phyloP scores from a whole-genome alignment of 2,113 vertebrate genomes.

The Apodemus sylvaticus region DNA sequence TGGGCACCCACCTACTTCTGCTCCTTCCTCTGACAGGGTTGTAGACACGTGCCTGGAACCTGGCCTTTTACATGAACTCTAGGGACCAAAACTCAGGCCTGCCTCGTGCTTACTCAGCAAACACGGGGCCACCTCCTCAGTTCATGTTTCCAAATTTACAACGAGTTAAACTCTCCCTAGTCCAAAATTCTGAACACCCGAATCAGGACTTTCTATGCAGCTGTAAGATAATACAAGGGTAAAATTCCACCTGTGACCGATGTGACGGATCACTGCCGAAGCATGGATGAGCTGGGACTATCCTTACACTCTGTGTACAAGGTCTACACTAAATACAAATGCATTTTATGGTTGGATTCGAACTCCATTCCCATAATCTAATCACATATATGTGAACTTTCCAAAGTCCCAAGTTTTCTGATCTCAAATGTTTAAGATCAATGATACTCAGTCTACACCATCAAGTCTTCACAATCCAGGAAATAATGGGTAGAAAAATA shows the following conservation, averaged over 20 bases:
- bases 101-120: not conserved
- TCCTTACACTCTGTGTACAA: not conserved
- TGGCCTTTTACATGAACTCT: not conserved
- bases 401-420: not conserved
- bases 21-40: no score
- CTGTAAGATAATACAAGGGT: not conserved
- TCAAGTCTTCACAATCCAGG: not conserved
- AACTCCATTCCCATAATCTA: not conserved
- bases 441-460: not conserved
- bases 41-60: no score
- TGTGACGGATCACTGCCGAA: not conserved
- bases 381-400: not conserved
- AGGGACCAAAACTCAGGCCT: not conserved
- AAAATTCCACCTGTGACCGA: not conserved
- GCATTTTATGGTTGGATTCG: not conserved
- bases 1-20: not conserved
- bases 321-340: not conserved
- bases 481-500: not conserved
- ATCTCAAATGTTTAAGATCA: not conserved
- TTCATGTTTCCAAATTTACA: not conserved
- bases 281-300: not conserved
- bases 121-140: not conserved
- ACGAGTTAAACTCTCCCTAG: not conserved
- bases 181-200: not conserved
- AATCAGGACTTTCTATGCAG: not conserved